Evolutionary conservation across 2,797 vertebrate genomes (phyloP).

Genomic region (Oreonectes daqikongensis): DNA sequence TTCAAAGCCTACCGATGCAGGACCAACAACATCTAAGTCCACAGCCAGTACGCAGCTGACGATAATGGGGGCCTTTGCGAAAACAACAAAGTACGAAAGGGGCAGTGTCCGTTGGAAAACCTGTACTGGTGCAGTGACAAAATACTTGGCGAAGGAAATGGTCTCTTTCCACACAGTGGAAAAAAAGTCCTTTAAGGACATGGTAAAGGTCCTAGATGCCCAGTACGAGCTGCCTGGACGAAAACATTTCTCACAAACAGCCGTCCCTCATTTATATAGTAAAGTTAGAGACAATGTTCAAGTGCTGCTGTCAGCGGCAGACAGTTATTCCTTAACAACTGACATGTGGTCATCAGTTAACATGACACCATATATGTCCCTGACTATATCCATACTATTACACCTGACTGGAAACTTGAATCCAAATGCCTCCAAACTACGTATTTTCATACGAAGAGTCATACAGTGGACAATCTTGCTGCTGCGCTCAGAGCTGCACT

Average conservation of each 20-base stretch:
- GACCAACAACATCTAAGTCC: neutral
- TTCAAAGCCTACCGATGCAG: too few species aligned
- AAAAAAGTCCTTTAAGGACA: neutral
- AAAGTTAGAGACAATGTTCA: slow-evolving; percentile 13
- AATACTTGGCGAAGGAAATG: too few species aligned
- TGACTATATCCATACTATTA: neutral
- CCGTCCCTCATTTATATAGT: slow-evolving; percentile 13
- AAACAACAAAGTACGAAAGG: too few species aligned
- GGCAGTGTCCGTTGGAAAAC: too few species aligned
- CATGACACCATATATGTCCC: slow-evolving; percentile 21
- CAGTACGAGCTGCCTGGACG: neutral
- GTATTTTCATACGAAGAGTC: slow-evolving; percentile 3
- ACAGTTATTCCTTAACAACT: slow-evolving; percentile 30
- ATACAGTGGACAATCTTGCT: slow-evolving; percentile 14
- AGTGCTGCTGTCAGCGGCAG: slow-evolving; percentile 7
- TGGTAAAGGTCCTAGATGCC: slow-evolving; percentile 7
- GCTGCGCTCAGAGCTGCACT: too few species aligned
- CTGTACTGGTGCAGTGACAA: too few species aligned
- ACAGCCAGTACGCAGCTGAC: neutral
- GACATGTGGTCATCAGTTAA: slow-evolving; percentile 25
- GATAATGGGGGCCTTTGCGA: neutral
- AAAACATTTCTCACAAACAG: slow-evolving; percentile 4
- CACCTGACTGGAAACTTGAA: slow-evolving; percentile 17
- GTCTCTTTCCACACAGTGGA: too few species aligned
- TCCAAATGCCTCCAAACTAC: slow-evolving; percentile 10